Evolutionary conservation across 2,888 invertebrate species (phyloP).

Genomic region (Volucella zonaria): DNA sequence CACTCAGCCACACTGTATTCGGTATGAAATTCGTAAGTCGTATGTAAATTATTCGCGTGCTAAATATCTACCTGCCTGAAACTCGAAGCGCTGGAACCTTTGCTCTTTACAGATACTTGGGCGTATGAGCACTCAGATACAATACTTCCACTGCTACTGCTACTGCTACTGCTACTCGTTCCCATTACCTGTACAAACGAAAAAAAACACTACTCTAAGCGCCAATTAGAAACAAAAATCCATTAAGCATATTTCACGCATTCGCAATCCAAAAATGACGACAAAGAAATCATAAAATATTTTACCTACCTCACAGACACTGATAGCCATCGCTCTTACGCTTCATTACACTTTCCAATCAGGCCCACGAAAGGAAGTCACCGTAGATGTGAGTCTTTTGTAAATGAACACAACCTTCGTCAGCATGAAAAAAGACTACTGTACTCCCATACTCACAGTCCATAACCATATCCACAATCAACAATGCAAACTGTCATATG

Average conservation of each 20-base stretch:
- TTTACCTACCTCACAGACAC: slow-evolving; percentile 1
- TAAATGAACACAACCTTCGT: slow-evolving; percentile 60
- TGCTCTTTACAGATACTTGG: slow-evolving; percentile 30
- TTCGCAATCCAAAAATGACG: slow-evolving; percentile 14
- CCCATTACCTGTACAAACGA: slow-evolving; percentile 6
- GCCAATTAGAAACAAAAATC: slow-evolving; percentile 37
- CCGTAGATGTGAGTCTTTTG: slow-evolving; percentile 64
- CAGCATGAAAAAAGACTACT: background rate
- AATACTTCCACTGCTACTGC: too few relatives aligned
- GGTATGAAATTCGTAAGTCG: slow-evolving; percentile 18
- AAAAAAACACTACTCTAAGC: slow-evolving; percentile 16
- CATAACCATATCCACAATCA: background rate
- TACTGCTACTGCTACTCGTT: slow-evolving; percentile 7
- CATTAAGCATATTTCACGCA: slow-evolving; percentile 38
- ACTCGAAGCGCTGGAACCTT: background rate
- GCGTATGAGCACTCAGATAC: slow-evolving; percentile 46
- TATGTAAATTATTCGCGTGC: slow-evolving; percentile 49
- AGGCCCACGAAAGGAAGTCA: slow-evolving; percentile 64
- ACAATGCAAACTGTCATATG: slow-evolving; percentile 32
- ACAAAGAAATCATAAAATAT: slow-evolving; percentile 25
- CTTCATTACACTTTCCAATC: slow-evolving; percentile 65
- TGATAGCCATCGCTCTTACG: slow-evolving; percentile 23
- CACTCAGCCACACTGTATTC: slow-evolving; percentile 36
- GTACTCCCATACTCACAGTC: background rate
- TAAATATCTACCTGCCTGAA: slow-evolving; percentile 33